A percentile compares a stretch with the other conserved stretches of the same genome.
Conservation (phyloP, 2,797 vertebrate genomes). For the Emys orbicularis region DNA sequence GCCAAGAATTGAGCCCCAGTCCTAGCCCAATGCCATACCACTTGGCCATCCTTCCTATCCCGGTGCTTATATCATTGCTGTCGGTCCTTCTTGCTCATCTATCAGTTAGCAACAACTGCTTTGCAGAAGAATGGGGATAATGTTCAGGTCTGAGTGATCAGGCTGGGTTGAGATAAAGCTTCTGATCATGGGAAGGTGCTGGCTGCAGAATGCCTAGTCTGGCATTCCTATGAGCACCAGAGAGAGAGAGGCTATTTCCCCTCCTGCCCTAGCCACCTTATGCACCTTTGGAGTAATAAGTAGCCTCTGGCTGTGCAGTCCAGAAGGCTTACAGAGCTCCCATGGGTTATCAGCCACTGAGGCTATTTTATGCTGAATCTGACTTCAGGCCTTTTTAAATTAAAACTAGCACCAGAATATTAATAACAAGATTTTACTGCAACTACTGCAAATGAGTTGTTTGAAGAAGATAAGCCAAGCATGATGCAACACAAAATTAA, state of each 20-base stretch:
- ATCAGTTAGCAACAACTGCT: neutral
- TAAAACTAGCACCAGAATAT: conserved; percentile 1
- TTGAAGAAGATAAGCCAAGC: conserved; percentile 64
- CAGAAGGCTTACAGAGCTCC: neutral
- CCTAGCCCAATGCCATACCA: neutral
- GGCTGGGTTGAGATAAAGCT: neutral
- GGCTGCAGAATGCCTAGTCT: neutral
- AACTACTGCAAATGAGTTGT: conserved; percentile 44
- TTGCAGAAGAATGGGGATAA: neutral
- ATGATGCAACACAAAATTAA: conserved; percentile 15
- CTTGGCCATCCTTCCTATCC: neutral
- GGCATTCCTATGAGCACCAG: neutral
- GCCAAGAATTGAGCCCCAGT: no score
- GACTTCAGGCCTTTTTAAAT: conserved; percentile 23
- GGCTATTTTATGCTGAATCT: neutral
- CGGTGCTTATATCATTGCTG: no score
- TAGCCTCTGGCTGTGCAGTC: neutral
- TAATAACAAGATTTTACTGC: neutral
- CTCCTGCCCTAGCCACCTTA: neutral
- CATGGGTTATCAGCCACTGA: neutral
- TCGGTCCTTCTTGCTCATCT: neutral
- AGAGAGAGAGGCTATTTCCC: neutral
- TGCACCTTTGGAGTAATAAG: neutral
- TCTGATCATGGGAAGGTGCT: neutral
- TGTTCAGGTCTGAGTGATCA: neutral